Conservation (phyloP, 2,888 invertebrate genomes). For the Patella ulyssiponensis region DNA sequence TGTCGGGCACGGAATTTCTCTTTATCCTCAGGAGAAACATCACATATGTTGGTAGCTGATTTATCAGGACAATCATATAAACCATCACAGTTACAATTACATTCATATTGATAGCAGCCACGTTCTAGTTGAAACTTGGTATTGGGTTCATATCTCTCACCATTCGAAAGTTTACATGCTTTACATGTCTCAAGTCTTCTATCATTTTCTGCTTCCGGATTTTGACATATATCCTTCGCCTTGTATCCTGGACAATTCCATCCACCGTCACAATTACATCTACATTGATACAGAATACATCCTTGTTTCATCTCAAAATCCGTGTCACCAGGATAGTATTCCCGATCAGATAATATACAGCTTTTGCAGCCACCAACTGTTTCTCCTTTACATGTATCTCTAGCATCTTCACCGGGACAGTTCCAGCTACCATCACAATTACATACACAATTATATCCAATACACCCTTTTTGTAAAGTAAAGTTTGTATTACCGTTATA, state of each 20-base stretch:
- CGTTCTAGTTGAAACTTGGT: constrained; percentile 26
- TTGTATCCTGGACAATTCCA: constrained; percentile 48
- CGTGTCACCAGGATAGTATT: constrained; percentile 33
- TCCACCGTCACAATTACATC: constrained; percentile 61
- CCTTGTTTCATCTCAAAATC: constrained; percentile 36
- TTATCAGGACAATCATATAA: constrained; percentile 27
- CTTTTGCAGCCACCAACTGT: constrained; percentile 40
- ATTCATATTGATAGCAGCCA: constrained; percentile 35
- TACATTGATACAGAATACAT: constrained; percentile 49
- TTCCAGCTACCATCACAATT: constrained; percentile 60
- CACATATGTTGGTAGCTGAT: constrained; percentile 27
- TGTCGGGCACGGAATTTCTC: constrained; percentile 1
- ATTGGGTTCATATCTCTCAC: constrained; percentile 20
- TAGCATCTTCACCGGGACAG: constrained; percentile 52
- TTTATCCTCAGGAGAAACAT: constrained; percentile 4
- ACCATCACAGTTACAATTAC: constrained; percentile 38
- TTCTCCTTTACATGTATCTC: constrained; percentile 43
- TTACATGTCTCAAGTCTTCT: not conserved
- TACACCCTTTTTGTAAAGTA: constrained; percentile 44
- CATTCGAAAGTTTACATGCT: not conserved
- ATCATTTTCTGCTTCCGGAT: constrained; percentile 23
- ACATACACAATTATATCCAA: constrained; percentile 51
- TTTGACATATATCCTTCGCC: constrained; percentile 39
- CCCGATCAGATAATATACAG: constrained; percentile 33
- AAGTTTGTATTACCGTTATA: constrained; percentile 45